Percentiles rank a stretch among this genome's conserved stretches.
These are phyloP conservation scores for Manduca sexta DNA, from an alignment of 1,140 invertebrate genomes.

Conservation along the genomic window DNA sequence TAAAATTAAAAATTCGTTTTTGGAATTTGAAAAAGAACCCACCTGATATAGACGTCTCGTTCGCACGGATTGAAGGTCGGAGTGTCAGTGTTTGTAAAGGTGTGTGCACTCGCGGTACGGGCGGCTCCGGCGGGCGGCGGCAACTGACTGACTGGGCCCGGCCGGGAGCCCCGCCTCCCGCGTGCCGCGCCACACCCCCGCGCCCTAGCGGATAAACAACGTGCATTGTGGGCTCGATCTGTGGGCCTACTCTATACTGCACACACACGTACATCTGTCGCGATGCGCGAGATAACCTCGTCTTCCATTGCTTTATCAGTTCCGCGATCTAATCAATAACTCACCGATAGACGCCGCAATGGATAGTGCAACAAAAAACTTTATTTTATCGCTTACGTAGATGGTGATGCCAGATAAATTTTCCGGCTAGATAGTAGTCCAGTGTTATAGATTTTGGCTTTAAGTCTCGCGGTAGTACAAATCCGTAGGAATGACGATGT, in stretches of 20 bases:
- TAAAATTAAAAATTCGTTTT: constrained; percentile 5
- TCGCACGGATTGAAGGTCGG: constrained; percentile 67
- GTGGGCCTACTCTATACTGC: constrained; percentile 40
- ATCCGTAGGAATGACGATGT: constrained; percentile 4
- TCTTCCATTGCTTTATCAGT: constrained; percentile 23
- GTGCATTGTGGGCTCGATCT: constrained; percentile 68
- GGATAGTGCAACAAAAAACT: constrained; percentile 8
- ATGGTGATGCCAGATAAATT: constrained; percentile 42
- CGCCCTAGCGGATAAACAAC: constrained; percentile 68
- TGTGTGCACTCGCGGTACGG: constrained; percentile 48
- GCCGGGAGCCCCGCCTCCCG: constrained; percentile 55
- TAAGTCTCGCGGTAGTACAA: constrained; percentile 31
- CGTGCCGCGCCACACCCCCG: constrained; percentile 36
- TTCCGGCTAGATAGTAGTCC: constrained; percentile 49
- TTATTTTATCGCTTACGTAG: no score
- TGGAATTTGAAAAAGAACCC: constrained; percentile 33
- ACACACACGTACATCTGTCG: constrained; percentile 32
- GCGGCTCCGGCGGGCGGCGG: constrained; percentile 45
- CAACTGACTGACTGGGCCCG: constrained; percentile 61
- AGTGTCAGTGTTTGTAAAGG: constrained; percentile 41
- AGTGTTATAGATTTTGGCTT: constrained; percentile 63
- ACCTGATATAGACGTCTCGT: constrained; percentile 68
- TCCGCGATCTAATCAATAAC: neutral
- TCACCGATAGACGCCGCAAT: constrained; percentile 5
- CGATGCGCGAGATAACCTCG: constrained; percentile 6